A percentile compares a stretch with the other conserved stretches of the same genome.
phyloP scores from a whole-genome alignment of 2,113 vertebrate genomes.

The Alectura lathami region DNA sequence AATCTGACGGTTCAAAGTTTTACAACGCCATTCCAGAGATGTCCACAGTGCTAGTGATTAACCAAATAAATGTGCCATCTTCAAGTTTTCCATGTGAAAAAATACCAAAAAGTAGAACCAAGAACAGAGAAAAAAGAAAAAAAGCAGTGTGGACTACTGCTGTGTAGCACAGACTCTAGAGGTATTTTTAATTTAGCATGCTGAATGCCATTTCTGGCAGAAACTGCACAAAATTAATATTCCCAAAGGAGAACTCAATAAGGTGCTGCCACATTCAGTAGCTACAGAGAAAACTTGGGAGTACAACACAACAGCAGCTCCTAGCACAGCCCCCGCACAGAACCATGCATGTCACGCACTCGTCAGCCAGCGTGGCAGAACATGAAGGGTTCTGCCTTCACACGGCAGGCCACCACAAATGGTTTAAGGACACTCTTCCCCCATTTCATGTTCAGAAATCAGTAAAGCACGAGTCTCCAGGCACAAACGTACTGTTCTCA shows the following conservation, averaged over 20 bases:
- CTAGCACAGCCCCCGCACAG: not conserved
- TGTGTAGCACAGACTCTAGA: not conserved
- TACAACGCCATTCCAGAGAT: not conserved
- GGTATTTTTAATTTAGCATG: not conserved
- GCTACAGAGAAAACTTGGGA: not conserved
- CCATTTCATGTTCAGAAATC: not conserved
- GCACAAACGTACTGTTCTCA: not conserved
- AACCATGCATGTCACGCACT: rapidly evolving
- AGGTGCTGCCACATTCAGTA: not conserved
- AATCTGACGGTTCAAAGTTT: not conserved
- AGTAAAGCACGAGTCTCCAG: not conserved
- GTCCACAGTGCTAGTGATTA: not conserved
- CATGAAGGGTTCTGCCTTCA: not conserved
- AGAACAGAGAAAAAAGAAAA: not conserved
- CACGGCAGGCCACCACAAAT: rapidly evolving
- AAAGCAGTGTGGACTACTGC: not conserved
- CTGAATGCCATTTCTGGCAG: not conserved
- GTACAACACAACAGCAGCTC: not conserved
- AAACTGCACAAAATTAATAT: not conserved
- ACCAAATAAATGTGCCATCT: not conserved
- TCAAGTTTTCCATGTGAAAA: not conserved
- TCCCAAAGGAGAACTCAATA: not conserved
- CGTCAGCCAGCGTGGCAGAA: not conserved
- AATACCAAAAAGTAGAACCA: not conserved
- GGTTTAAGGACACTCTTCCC: not conserved